A percentile compares a stretch with the other conserved stretches of the same genome.
Conservation (phyloP, 2,113 vertebrate species). For the Brachypodius melanocephalos region DNA sequence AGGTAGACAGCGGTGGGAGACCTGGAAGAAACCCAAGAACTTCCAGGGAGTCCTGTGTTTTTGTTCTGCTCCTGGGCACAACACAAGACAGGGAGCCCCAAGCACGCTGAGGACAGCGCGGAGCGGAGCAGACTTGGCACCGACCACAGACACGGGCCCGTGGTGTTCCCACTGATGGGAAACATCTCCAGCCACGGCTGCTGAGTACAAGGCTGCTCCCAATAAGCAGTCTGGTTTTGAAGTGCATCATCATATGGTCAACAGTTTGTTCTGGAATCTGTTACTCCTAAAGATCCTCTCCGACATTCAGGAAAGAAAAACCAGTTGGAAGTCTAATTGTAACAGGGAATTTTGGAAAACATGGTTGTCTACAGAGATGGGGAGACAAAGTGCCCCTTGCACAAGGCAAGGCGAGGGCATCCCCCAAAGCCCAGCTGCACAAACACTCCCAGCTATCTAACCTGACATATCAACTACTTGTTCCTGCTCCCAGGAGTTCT, state of each 20-base stretch:
- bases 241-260: conserved; percentile 25
- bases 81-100: background rate
- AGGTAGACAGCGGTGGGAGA: background rate
- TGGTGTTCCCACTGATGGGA: conserved; percentile 6
- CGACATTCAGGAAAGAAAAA: background rate
- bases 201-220: conserved; percentile 14
- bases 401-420: background rate
- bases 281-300: conserved; percentile 18
- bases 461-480: background rate
- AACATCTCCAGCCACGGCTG: conserved; percentile 40
- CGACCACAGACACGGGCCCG: background rate
- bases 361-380: background rate
- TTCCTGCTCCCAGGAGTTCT: background rate
- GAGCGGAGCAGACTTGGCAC: background rate
- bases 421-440: conserved; percentile 14
- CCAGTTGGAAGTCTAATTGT: background rate
- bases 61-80: background rate
- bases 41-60: accelerated
- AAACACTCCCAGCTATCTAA: background rate
- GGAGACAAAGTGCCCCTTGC: background rate
- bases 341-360: background rate
- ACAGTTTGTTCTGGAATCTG: conserved; percentile 44
- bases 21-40: background rate
- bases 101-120: accelerated
- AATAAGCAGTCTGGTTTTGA: conserved; percentile 21